A percentile compares a stretch with the other conserved stretches of the same genome.
phyloP scores from a whole-genome alignment of 2,888 invertebrate species.

The Halictus quadricinctus region DNA sequence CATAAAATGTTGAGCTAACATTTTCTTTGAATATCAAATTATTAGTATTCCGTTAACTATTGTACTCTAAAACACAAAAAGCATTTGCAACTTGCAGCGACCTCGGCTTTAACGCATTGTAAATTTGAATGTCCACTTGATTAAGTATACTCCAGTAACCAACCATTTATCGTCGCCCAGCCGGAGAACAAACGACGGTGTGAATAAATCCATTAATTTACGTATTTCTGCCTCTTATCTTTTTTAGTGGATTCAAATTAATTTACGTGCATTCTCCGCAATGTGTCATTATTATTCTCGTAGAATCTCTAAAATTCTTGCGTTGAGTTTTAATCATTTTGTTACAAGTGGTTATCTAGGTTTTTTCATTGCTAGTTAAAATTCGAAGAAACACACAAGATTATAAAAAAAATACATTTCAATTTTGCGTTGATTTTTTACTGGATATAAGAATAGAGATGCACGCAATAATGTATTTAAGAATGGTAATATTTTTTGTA shows the following conservation, averaged over 20 bases:
- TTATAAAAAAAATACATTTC: no score
- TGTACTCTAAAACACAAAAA: neutral
- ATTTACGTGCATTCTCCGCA: neutral
- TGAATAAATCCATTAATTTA: constrained; percentile 4
- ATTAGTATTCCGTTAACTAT: neutral
- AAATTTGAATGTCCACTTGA: neutral
- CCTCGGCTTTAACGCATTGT: neutral
- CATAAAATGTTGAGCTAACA: no score
- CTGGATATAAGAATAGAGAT: no score
- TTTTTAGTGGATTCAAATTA: neutral
- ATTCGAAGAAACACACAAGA: no score
- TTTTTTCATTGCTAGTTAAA: no score
- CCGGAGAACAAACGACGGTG: neutral
- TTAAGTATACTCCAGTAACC: neutral
- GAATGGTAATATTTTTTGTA: no score
- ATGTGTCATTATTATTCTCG: neutral
- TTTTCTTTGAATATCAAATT: neutral
- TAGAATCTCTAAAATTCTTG: neutral
- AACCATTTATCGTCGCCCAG: neutral
- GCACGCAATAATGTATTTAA: no score
- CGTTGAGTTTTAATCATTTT: no score
- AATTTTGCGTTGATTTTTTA: no score
- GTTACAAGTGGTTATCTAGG: no score
- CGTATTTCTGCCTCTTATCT: neutral
- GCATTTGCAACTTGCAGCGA: no score